Conservation (phyloP, 2,888 invertebrate species). For the Rhogogaster chlorosoma region DNA sequence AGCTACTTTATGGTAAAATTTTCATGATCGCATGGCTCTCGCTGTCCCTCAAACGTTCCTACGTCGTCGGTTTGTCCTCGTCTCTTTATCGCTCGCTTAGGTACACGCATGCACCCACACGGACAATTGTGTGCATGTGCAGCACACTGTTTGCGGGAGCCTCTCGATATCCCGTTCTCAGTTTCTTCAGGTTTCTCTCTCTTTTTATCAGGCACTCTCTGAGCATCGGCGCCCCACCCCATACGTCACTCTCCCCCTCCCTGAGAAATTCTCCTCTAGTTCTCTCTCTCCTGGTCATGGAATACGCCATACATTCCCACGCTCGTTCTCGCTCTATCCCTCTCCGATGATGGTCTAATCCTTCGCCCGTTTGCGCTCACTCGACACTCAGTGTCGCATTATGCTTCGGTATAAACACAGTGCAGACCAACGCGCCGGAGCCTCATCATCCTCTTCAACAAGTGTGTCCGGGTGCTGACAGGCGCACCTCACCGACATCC, state of each 20-base stretch:
- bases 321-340: slow-evolving; percentile 41
- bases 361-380: slow-evolving; percentile 54
- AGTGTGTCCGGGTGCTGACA: slow-evolving; percentile 37
- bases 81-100: slow-evolving; percentile 8
- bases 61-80: not conserved
- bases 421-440: slow-evolving; percentile 19
- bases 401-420: slow-evolving; percentile 62
- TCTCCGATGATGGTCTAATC: slow-evolving; percentile 15
- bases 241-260: not conserved
- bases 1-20: not conserved
- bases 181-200: slow-evolving; percentile 10
- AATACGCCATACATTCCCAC: slow-evolving; percentile 44
- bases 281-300: not conserved
- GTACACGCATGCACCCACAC: not conserved
- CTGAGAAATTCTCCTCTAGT: not conserved
- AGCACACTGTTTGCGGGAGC: slow-evolving; percentile 11
- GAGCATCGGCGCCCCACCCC: slow-evolving; percentile 11
- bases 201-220: slow-evolving; percentile 1
- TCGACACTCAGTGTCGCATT: slow-evolving; percentile 66
- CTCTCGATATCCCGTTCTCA: slow-evolving; percentile 1
- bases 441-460: not conserved
- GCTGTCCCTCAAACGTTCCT: not conserved
- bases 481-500: not conserved
- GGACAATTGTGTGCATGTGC: not conserved
- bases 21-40: not conserved